These are phyloP conservation scores for Homarus gammarus DNA, from an alignment of 2,888 invertebrate species.

Conservation along the genomic window DNA sequence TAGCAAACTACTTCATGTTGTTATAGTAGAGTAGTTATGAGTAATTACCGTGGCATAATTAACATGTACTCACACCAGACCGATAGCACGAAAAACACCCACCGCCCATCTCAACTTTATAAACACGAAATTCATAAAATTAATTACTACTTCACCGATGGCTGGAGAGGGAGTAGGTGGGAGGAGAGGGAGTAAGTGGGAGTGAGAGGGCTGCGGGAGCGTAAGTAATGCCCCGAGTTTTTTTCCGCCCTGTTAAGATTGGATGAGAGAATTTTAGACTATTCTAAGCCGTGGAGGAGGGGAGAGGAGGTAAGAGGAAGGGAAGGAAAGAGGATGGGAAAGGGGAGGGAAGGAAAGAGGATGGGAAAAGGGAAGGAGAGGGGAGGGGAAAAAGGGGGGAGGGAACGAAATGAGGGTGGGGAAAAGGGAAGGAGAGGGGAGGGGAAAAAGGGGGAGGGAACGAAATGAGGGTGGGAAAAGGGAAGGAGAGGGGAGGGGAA, in stretches of 20 bases:
- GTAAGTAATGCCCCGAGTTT: too few relatives aligned
- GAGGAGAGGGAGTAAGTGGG: background rate
- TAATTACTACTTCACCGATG: too few relatives aligned
- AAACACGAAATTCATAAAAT: too few relatives aligned
- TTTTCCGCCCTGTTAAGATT: too few relatives aligned
- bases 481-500: too few relatives aligned
- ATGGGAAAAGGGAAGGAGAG: constrained; percentile 13
- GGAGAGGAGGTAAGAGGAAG: background rate
- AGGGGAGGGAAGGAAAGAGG: background rate
- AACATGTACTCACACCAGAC: too few relatives aligned
- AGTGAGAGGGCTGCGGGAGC: background rate
- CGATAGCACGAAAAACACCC: too few relatives aligned
- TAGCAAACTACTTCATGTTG: too few relatives aligned
- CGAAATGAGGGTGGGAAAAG: background rate
- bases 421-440: background rate
- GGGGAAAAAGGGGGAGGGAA: background rate
- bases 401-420: constrained; percentile 2
- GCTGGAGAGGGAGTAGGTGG: background rate
- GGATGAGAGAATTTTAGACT: background rate
- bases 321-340: background rate
- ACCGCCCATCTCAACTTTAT: too few relatives aligned
- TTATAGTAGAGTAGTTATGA: too few relatives aligned
- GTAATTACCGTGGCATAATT: too few relatives aligned
- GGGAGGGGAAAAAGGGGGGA: constrained; percentile 24
- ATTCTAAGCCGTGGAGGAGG: background rate